phyloP scores from a whole-genome alignment of 2,113 vertebrate species.

The Gadus macrocephalus region DNA sequence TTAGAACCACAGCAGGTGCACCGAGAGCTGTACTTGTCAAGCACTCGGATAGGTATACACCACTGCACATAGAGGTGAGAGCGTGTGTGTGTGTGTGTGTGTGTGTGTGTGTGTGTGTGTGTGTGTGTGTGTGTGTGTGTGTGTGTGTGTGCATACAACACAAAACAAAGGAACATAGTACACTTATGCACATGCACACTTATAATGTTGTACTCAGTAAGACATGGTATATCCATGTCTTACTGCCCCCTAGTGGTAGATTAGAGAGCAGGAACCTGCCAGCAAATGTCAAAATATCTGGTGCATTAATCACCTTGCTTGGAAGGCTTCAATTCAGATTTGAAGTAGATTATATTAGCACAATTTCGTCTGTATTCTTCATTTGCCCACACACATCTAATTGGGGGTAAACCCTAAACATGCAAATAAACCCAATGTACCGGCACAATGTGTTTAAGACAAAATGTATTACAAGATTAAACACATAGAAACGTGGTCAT shows the following conservation, averaged over 20 bases:
- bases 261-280: neutral
- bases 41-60: slow-evolving; percentile 24
- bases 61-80: slow-evolving; percentile 19
- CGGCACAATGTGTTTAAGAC: no score
- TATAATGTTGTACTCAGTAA: no score
- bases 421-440: no score
- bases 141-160: neutral
- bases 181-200: neutral
- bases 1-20: slow-evolving; percentile 40
- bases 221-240: slow-evolving; percentile 42
- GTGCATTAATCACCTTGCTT: neutral
- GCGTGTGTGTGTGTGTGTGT: neutral
- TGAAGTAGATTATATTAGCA: no score
- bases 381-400: no score
- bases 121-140: neutral
- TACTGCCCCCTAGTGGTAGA: slow-evolving; percentile 58
- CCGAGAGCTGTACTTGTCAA: slow-evolving; percentile 54
- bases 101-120: neutral
- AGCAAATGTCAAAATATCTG: neutral
- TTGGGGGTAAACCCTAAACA: no score
- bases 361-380: no score
- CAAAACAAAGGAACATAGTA: neutral
- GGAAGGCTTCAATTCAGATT: neutral
- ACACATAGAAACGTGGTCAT: no score
- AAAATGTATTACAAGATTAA: no score